Conservation (phyloP, 2,113 vertebrate genomes). For the Cyprinodon brontotheroides region DNA sequence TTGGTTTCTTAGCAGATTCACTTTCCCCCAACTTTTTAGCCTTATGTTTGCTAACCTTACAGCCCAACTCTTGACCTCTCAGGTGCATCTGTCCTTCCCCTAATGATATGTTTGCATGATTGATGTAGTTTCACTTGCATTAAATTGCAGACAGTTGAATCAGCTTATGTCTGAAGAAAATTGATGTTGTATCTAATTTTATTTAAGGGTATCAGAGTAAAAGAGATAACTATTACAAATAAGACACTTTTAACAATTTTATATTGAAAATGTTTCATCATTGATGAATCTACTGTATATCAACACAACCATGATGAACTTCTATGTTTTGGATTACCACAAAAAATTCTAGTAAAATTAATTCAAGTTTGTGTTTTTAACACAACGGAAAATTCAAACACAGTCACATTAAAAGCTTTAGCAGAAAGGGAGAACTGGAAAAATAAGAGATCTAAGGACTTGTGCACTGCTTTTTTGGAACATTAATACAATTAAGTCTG, state of each 20-base stretch:
- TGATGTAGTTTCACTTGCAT: no score
- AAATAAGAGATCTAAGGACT: slow-evolving; percentile 94
- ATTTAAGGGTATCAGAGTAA: neutral
- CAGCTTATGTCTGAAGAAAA: no score
- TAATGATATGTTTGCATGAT: no score
- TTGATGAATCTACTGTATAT: neutral
- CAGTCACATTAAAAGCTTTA: no score
- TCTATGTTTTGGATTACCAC: neutral
- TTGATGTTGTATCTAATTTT: no score
- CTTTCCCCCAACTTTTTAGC: no score
- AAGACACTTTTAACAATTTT: neutral
- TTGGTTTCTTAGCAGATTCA: no score
- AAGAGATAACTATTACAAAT: neutral
- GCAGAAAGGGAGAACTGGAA: slow-evolving; percentile 43
- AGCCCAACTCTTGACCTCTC: no score
- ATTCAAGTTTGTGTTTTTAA: neutral
- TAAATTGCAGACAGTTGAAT: no score
- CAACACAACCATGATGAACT: no score
- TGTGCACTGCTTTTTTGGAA: slow-evolving; percentile 85
- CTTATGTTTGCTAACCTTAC: no score
- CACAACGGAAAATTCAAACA: neutral
- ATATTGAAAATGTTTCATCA: neutral
- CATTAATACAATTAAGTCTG: slow-evolving; percentile 87
- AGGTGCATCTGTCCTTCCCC: no score
- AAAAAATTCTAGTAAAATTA: neutral